Base-by-base conservation (phyloP, 2,888 invertebrate genomes). In the Lepidochrysops patricia region DNA sequence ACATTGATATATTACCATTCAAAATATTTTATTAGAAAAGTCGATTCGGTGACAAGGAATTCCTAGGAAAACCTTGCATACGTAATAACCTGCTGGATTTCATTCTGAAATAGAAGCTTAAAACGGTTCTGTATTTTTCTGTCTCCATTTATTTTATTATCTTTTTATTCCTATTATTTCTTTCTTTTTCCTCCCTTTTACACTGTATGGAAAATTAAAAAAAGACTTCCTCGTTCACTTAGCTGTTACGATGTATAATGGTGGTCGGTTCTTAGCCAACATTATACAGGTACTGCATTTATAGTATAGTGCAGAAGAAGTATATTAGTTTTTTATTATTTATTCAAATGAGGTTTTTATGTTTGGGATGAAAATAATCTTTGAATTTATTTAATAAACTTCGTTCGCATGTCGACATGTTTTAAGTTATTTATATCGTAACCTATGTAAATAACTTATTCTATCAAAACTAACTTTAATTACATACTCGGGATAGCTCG, bases 61-160 rank as follows among this genome's bases (percentile, higher is more conserved):
- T 43, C 9, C 43, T 19, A 3, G 3, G 9, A 13, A 43, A 37
- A 23, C 2, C 43, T 23, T 9, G 19, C 19, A 4, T 19, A 43
- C 19, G 43, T 3, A 43, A 43, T 43, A 23, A 4, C 43, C 43
- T 19, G 12, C 43, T 9, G 43, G 54, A 54, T 58, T 58, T 58
- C 29, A 25, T 58, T 50, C 49, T 50, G 58, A 50, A 58, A 58
- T 58, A 58, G 50, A 58, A 58, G 52, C 58, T 50, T 52, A 58
- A 58, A 52, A 52, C 52, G 58, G 32, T 26, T 15, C 58, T 58
- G 58, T 35, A 50, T 50, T 58, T 58, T 52, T 37, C 43, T 57
- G 57, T 57, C 43, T 37, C 26, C 27, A 43, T 57, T 57, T 43
- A 43, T 57, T 57, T 57, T 57, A 57, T 27, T 43, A 57, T 26